phyloP scores from a whole-genome alignment of 2,113 vertebrate species.

The Odocoileus virginianus region DNA sequence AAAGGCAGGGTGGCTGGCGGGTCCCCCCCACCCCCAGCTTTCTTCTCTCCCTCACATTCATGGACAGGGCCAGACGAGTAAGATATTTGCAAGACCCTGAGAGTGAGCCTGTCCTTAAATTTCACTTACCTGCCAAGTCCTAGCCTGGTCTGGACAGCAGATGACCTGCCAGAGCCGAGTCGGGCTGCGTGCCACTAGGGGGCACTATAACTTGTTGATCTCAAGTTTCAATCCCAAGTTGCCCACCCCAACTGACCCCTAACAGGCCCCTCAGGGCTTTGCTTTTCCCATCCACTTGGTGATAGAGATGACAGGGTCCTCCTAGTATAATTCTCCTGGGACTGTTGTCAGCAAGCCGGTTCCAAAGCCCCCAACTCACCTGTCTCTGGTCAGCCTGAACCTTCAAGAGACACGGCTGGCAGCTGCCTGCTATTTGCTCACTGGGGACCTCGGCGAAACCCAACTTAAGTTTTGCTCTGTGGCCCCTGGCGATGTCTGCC shows the following conservation, averaged over 20 bases:
- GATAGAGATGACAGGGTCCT: neutral
- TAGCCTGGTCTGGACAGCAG: fast-evolving
- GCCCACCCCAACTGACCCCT: fast-evolving
- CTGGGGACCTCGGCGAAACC: neutral
- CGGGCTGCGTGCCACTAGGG: fast-evolving
- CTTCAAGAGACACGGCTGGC: fast-evolving
- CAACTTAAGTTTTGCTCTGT: fast-evolving
- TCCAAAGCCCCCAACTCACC: fast-evolving
- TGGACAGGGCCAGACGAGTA: fast-evolving
- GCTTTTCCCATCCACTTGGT: too few species aligned
- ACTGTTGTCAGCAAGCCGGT: too few species aligned
- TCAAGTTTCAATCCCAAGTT: neutral
- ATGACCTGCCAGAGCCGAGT: fast-evolving
- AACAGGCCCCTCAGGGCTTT: neutral
- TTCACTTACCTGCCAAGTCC: fast-evolving
- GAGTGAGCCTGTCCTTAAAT: neutral
- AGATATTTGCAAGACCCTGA: fast-evolving
- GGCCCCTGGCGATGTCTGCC: neutral
- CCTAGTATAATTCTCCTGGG: fast-evolving
- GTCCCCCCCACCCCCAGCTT: neutral
- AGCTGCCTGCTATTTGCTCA: neutral
- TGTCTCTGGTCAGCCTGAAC: too few species aligned
- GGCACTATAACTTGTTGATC: too few species aligned
- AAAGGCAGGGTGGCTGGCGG: fast-evolving
- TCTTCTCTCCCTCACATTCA: too few species aligned